Conservation (phyloP, 2,888 invertebrate species). For the Stictocephala bisonia region DNA sequence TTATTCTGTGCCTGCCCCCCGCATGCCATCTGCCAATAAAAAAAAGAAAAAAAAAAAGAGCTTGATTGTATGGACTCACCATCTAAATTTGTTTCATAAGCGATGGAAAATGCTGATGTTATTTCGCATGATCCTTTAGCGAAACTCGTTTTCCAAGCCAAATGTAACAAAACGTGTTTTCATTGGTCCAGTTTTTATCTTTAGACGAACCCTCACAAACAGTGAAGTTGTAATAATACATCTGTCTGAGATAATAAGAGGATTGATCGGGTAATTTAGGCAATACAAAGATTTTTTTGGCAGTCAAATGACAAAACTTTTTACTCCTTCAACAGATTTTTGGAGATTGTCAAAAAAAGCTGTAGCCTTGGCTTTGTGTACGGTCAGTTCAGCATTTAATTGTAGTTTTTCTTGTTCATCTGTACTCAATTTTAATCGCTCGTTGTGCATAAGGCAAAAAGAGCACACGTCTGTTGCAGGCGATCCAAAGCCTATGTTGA, state of each 20-base stretch:
- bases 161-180: conserved; percentile 58
- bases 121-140: conserved; percentile 61
- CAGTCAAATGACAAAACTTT: conserved; percentile 59
- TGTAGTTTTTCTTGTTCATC: conserved; percentile 31
- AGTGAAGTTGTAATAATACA: conserved; percentile 62
- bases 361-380: conserved; percentile 34
- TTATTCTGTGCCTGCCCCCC: conserved; percentile 38
- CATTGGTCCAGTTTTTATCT: conserved; percentile 51
- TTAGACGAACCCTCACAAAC: conserved; percentile 60
- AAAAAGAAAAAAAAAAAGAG: no score
- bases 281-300: conserved; percentile 60
- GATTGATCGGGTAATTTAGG: conserved; percentile 62
- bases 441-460: conserved; percentile 40
- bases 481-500: conserved; percentile 44
- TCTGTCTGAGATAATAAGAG: conserved; percentile 61
- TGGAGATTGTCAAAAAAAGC: conserved; percentile 21
- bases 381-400: conserved; percentile 24
- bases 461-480: conserved; percentile 40
- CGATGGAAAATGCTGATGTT: conserved; percentile 57
- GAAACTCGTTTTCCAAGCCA: no score
- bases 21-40: conserved; percentile 44
- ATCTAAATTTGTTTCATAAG: conserved; percentile 28
- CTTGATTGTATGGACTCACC: conserved; percentile 33
- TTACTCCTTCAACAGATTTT: conserved; percentile 1
- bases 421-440: conserved; percentile 33